Conservation (phyloP, 1,140 invertebrate genomes). For the Physella acuta region DNA sequence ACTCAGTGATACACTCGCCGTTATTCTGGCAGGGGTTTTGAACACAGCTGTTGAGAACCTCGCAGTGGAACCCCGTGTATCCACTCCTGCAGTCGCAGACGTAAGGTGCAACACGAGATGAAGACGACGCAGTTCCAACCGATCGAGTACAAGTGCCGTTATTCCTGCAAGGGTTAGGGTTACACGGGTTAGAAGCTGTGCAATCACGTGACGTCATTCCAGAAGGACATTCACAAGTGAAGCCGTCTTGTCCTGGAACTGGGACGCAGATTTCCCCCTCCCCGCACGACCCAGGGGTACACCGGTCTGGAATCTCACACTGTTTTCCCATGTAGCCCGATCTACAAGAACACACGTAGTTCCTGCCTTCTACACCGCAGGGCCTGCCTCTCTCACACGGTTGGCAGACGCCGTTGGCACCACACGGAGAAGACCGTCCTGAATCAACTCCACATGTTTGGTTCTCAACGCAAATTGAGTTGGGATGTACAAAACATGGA, state of each 20-base stretch:
- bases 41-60: background rate
- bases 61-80: conserved; percentile 2
- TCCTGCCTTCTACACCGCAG: conserved; percentile 9
- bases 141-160: background rate
- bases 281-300: background rate
- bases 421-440: background rate
- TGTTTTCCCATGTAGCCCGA: background rate
- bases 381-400: background rate
- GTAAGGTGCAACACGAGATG: background rate
- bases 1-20: background rate
- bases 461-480: background rate
- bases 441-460: background rate
- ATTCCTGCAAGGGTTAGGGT: conserved; percentile 10
- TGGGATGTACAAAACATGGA: background rate
- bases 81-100: background rate
- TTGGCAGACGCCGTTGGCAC: background rate
- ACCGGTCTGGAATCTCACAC: background rate
- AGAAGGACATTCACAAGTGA: background rate
- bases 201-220: background rate
- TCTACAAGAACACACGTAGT: background rate
- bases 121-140: background rate
- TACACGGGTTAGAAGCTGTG: background rate
- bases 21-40: background rate
- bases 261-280: background rate
- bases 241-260: background rate